A percentile compares a stretch with the other conserved stretches of the same genome.
Conservation (phyloP, 1,140 invertebrate species). For the Tetramorium simillimum region DNA sequence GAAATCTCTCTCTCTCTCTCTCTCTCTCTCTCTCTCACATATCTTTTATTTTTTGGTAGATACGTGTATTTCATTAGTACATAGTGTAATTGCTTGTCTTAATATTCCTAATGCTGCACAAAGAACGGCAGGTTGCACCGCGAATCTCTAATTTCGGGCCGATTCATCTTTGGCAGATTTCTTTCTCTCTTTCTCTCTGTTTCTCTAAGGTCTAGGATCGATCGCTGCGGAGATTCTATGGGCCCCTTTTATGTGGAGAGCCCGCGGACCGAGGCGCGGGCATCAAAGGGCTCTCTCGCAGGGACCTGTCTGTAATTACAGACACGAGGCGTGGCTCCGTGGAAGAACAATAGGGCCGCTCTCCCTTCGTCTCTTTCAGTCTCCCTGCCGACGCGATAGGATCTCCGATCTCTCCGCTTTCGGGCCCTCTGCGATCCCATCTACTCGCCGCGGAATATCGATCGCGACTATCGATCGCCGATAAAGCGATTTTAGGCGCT, state of each 20-base stretch:
- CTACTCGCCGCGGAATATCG: conserved; percentile 79
- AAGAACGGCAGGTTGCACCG: conserved; percentile 62
- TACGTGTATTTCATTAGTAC: conserved; percentile 1
- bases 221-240: conserved; percentile 67
- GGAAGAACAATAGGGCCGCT: conserved; percentile 84
- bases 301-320: conserved; percentile 85
- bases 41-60: neutral
- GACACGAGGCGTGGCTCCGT: conserved; percentile 84
- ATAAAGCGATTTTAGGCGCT: conserved; percentile 83
- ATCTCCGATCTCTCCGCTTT: conserved; percentile 80
- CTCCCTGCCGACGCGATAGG: conserved; percentile 72
- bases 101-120: conserved; percentile 20
- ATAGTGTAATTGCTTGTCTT: neutral
- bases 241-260: conserved; percentile 73
- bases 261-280: conserved; percentile 73
- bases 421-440: conserved; percentile 80
- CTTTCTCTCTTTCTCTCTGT: conserved; percentile 6
- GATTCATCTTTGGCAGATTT: conserved; percentile 60
- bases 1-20: neutral
- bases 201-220: conserved; percentile 72
- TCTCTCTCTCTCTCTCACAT: neutral
- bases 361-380: conserved; percentile 57
- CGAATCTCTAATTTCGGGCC: conserved; percentile 71
- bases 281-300: conserved; percentile 83
- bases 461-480: conserved; percentile 81